These are phyloP conservation scores for Rhinoraja longicauda DNA, from an alignment of 2,797 vertebrate genomes.

Conservation along the genomic window DNA sequence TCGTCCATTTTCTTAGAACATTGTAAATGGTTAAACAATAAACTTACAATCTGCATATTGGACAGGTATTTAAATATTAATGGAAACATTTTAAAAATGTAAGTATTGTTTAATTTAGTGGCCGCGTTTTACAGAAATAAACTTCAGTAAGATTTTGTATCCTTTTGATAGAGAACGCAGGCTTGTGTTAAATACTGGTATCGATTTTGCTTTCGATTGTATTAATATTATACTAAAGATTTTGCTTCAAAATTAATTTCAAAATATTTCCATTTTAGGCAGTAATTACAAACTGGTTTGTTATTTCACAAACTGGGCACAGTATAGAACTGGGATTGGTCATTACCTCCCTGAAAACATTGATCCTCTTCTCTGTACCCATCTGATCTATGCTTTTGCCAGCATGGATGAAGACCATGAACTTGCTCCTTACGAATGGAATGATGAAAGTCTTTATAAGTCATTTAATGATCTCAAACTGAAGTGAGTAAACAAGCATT, in stretches of 20 bases:
- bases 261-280: conserved; percentile 3
- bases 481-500: background rate
- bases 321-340: background rate
- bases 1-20: background rate
- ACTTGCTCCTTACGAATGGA: background rate
- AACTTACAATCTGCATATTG: background rate
- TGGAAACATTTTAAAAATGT: no score
- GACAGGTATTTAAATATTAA: background rate
- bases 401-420: background rate
- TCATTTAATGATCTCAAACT: background rate
- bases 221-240: background rate
- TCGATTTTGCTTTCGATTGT: background rate
- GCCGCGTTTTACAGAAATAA: background rate
- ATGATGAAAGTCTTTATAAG: conserved; percentile 5
- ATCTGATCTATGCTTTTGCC: conserved; percentile 22
- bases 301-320: conserved; percentile 34
- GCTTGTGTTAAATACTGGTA: background rate
- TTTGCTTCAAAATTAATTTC: background rate
- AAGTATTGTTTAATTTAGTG: no score
- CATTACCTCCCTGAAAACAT: background rate
- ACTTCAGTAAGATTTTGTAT: background rate
- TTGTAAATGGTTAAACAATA: background rate
- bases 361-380: conserved; percentile 16
- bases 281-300: background rate
- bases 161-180: background rate